phyloP scores from a whole-genome alignment of 2,888 invertebrate species.

The Tipula helvola region DNA sequence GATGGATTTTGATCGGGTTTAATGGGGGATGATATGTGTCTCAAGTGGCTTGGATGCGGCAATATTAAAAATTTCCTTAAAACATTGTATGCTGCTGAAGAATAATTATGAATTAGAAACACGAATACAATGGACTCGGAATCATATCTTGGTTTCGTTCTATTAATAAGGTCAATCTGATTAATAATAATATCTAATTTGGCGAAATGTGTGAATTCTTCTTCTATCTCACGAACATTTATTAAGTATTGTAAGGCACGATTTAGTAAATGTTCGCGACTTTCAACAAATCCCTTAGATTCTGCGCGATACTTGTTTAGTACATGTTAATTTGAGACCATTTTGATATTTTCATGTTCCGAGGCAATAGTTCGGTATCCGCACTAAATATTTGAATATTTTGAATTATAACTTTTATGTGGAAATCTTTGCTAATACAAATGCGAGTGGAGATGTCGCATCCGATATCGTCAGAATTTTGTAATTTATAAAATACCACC shows the following conservation, averaged over 20 bases:
- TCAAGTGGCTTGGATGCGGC: background rate
- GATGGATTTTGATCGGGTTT: too few relatives aligned
- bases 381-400: background rate
- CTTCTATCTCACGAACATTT: background rate
- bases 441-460: background rate
- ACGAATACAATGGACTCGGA: too few relatives aligned
- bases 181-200: background rate
- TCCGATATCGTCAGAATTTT: background rate
- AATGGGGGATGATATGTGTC: background rate
- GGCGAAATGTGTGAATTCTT: background rate
- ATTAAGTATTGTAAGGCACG: background rate
- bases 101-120: background rate
- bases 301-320: background rate
- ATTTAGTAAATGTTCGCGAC: background rate
- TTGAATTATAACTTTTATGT: background rate
- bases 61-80: background rate
- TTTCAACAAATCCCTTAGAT: background rate
- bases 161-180: background rate
- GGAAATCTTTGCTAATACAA: background rate
- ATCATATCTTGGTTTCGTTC: background rate
- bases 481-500: background rate
- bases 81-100: background rate
- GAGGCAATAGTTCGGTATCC: background rate
- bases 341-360: background rate
- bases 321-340: background rate